Conservation (phyloP, 2,888 invertebrate species). For the Nysson spinosus region DNA sequence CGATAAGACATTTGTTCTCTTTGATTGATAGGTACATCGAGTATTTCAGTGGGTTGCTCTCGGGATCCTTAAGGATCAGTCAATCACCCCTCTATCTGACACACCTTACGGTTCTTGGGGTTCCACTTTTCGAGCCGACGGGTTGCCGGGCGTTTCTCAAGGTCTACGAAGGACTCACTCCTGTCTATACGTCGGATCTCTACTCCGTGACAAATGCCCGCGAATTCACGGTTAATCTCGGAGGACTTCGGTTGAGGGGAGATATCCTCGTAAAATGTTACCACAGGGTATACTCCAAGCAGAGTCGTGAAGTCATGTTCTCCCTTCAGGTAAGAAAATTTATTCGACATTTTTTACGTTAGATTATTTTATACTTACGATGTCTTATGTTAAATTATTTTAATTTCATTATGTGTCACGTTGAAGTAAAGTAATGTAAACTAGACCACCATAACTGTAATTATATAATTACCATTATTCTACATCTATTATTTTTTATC, state of each 20-base stretch:
- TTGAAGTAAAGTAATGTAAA: no score
- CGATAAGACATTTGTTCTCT: background rate
- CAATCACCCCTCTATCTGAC: slow-evolving; percentile 91
- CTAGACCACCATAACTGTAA: no score
- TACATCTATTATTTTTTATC: no score
- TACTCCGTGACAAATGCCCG: slow-evolving; percentile 79
- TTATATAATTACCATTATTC: no score
- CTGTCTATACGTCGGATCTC: slow-evolving; percentile 89
- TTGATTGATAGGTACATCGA: slow-evolving; percentile 86
- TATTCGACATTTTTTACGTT: background rate
- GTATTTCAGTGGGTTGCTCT: slow-evolving; percentile 93
- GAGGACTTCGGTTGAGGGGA: slow-evolving; percentile 86
- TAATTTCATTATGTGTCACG: no score
- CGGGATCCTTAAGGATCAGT: slow-evolving; percentile 93
- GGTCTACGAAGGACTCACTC: slow-evolving; percentile 94
- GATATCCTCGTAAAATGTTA: slow-evolving; percentile 96
- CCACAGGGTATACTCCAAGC: slow-evolving; percentile 80
- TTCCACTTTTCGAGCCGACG: slow-evolving; percentile 84
- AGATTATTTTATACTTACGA: no score
- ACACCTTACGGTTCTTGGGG: slow-evolving; percentile 90
- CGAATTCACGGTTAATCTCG: slow-evolving; percentile 85
- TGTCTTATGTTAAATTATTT: no score
- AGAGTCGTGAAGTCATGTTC: slow-evolving; percentile 75
- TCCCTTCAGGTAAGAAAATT: slow-evolving; percentile 70
- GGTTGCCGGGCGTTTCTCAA: slow-evolving; percentile 88